phyloP scores from a whole-genome alignment of 2,113 vertebrate genomes.

The Crotophaga sulcirostris region DNA sequence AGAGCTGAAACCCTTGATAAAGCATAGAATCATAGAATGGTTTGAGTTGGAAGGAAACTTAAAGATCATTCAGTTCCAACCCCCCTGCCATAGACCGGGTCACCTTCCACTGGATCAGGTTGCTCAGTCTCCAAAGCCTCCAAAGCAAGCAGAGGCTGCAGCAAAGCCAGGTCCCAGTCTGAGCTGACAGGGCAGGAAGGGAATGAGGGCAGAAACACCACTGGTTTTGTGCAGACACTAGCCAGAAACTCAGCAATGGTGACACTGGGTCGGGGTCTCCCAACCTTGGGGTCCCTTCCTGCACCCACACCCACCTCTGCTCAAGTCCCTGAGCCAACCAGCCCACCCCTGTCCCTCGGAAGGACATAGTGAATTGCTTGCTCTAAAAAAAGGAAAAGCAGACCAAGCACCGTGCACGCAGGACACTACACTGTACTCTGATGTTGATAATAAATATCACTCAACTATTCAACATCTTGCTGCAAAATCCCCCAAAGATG shows the following conservation, averaged over 20 bases:
- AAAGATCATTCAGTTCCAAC: too few relatives aligned
- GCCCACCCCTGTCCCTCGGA: not conserved
- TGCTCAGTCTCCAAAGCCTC: not conserved
- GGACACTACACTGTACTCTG: not conserved
- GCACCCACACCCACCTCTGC: not conserved
- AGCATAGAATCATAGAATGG: not conserved
- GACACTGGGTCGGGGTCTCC: accelerated
- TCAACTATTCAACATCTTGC: accelerated
- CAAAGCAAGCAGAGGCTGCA: not conserved
- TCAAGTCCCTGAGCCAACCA: not conserved
- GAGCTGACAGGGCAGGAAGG: not conserved
- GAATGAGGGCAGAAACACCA: not conserved
- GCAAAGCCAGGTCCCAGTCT: not conserved
- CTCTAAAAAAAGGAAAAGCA: not conserved
- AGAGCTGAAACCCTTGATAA: not conserved
- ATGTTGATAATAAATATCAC: not conserved
- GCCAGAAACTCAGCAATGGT: not conserved
- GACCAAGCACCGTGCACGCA: accelerated
- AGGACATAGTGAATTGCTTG: not conserved
- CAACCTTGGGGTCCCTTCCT: not conserved
- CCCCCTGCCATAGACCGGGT: too few relatives aligned
- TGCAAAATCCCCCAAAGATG: not conserved
- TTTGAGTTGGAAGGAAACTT: too few relatives aligned
- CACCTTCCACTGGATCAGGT: too few relatives aligned
- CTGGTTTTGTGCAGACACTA: not conserved